Percentiles rank a stretch among this genome's conserved stretches.
Conservation (phyloP, 2,888 invertebrate species). For the Enchytraeus crypticus region DNA sequence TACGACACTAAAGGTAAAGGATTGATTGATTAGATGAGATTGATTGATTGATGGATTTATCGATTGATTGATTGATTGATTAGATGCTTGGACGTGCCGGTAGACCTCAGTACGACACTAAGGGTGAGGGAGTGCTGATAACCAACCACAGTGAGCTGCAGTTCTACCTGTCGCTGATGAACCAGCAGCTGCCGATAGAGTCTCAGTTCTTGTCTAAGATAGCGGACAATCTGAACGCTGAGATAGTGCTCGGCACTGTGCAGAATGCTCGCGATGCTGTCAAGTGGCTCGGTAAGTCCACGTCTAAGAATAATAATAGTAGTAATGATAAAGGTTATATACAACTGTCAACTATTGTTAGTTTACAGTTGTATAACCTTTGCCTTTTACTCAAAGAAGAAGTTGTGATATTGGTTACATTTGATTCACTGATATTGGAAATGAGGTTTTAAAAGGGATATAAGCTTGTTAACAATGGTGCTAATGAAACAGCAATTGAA, state of each 20-base stretch:
- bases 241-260: slow-evolving; percentile 89
- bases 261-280: slow-evolving; percentile 82
- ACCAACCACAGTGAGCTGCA: slow-evolving; percentile 98
- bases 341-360: no score
- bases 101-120: slow-evolving; percentile 93
- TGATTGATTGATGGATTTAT: no score
- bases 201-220: slow-evolving; percentile 86
- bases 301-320: no score
- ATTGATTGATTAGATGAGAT: slow-evolving; percentile 91
- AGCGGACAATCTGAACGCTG: slow-evolving; percentile 94
- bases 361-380: no score
- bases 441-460: no score
- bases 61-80: background rate
- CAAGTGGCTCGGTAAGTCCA: slow-evolving; percentile 65
- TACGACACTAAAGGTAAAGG: slow-evolving; percentile 95
- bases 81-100: slow-evolving; percentile 72
- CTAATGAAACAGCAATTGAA: no score
- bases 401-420: no score
- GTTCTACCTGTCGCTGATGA: slow-evolving; percentile 90
- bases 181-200: slow-evolving; percentile 93
- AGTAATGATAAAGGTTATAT: no score
- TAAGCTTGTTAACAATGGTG: no score
- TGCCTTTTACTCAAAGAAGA: no score
- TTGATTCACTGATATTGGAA: no score
- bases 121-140: slow-evolving; percentile 90